Evolutionary conservation across 1,140 invertebrate genomes (phyloP), one percentile per base, ranked within the genome.

Genomic region (Drosophila parabipectinata): DNA sequence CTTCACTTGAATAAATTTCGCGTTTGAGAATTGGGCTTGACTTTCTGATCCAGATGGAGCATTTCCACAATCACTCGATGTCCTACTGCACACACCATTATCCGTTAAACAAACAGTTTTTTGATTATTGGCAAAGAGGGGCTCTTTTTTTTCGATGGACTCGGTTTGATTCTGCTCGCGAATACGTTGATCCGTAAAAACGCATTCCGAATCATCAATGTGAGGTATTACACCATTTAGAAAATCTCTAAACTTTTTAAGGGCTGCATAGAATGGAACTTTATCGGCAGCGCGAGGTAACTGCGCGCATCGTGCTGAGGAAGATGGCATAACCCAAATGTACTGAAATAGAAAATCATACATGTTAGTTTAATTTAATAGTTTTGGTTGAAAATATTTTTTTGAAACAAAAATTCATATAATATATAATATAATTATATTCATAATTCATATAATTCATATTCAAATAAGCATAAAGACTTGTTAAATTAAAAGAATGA

Each of bases 281-380:
- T 99, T 99, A 93, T 99, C 98, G 1, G 97, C 96, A 2, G 98
- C 98, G 68, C 98, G 94, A 1, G 98, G 98, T 72, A 99, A 93
- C 91, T 99, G 98, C 26, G 98, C 97, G 93, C 98, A 99, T 63
- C 98, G 94, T 37, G 98, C 98, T 91, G 97, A 98, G 21, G 98
- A 99, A 39, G 98, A 99, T 64, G 98, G 98, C 98, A 99, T 99
- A 87, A 99, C 98, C 97, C 97, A 99, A 93, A 99, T 97, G 91
- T 98, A 96, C 98, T 99, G 48, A n/a, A 91, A 87, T 32, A 5
- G 10, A 30, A 54, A 44, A 47, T 2, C 53, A 12, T 5, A 7
- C 15, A 9, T 12, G 12, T 21, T 15, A 9, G 48, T 28, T 37
- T 34, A 24, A 28, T 15, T 21, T 21, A 21, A 21, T 3, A 21